Conservation (phyloP, 2,797 vertebrate genomes). For the Gambelia wislizenii region DNA sequence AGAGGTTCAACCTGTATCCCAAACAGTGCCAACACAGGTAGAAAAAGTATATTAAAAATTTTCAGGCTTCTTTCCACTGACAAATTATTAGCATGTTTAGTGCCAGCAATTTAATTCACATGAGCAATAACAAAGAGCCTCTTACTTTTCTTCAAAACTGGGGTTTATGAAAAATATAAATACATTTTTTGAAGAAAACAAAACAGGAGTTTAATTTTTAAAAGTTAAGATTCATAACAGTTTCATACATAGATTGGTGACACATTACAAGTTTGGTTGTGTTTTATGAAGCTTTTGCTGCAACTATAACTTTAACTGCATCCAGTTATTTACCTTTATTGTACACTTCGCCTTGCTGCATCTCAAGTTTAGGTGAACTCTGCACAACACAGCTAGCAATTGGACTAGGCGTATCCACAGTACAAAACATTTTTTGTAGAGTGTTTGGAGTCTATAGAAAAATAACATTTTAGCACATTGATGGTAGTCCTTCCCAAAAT, state of each 20-base stretch:
- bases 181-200: not conserved
- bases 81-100: not conserved
- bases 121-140: not conserved
- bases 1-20: not conserved
- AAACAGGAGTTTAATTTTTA: not conserved
- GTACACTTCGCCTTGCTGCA: constrained; percentile 9
- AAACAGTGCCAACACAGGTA: not conserved
- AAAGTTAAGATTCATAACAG: not conserved
- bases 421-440: not conserved
- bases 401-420: not conserved
- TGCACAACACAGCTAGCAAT: constrained; percentile 8
- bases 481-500: not conserved
- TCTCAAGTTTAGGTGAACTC: not conserved
- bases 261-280: not conserved
- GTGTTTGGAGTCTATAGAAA: constrained; percentile 60
- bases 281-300: not conserved
- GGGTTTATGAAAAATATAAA: not conserved
- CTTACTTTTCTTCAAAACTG: not conserved
- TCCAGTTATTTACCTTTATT: constrained; percentile 48
- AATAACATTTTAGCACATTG: not conserved
- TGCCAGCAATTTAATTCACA: not conserved
- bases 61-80: not conserved
- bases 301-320: not conserved
- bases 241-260: not conserved
- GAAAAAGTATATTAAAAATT: not conserved